Evolutionary conservation across 2,113 vertebrate species (phyloP).

Genomic region (Salvelinus namaycush): DNA sequence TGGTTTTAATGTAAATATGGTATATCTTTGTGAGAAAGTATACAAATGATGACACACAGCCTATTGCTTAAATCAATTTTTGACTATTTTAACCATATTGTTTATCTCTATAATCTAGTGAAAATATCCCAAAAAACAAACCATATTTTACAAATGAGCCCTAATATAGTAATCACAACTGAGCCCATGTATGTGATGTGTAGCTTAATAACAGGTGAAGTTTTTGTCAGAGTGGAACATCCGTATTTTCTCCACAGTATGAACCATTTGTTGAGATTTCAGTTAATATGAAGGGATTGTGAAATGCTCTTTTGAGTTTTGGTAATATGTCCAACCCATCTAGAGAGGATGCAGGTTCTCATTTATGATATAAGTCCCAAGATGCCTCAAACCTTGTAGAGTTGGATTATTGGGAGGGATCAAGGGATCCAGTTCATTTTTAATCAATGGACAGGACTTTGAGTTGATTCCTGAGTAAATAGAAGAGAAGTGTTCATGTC

Average conservation of each 20-base stretch:
- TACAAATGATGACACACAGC: conserved; percentile 22
- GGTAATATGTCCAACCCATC: not conserved
- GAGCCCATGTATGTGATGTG: conserved; percentile 4
- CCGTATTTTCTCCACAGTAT: not conserved
- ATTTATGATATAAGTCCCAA: not conserved
- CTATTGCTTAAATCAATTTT: conserved; percentile 2
- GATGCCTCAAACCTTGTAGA: not conserved
- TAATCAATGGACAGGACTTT: conserved; percentile 57
- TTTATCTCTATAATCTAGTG: conserved; percentile 3
- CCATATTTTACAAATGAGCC: not conserved
- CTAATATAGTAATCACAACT: not conserved
- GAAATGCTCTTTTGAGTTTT: too few relatives aligned
- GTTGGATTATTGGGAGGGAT: not conserved
- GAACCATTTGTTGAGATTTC: not conserved
- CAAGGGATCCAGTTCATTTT: not conserved
- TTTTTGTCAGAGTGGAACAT: not conserved
- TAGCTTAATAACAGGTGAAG: not conserved
- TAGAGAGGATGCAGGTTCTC: not conserved
- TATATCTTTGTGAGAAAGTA: conserved; percentile 31
- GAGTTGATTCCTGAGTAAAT: conserved; percentile 62
- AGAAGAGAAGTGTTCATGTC: not conserved
- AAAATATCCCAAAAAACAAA: not conserved
- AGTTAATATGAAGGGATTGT: not conserved
- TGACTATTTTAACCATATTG: conserved; percentile 5
- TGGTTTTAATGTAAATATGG: conserved; percentile 34